Base-by-base conservation (phyloP, 2,113 vertebrate genomes). In the Protobothrops flavoviridis region DNA sequence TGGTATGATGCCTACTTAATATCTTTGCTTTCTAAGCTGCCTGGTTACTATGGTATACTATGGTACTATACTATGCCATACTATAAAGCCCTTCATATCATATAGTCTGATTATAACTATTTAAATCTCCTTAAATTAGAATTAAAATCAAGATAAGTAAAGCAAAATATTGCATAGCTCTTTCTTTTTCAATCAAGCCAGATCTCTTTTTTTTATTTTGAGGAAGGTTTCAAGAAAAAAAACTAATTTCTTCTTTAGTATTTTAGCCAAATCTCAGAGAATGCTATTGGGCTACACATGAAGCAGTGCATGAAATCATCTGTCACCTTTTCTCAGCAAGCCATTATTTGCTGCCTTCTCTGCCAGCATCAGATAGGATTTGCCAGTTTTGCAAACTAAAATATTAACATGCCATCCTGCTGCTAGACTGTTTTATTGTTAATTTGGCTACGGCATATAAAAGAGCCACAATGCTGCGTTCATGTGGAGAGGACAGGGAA, bases 261-360 rank as follows among this genome's bases (percentile, higher is more conserved):
- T 45, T 94, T 93, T 88, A 93, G 95, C 94, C 91, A 95, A 61
- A 64, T 94, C 93, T 95, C 95, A 85, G 93, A 95, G 92, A 89
- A 39, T 94, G 93, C 39, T 95, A 93, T 96, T 93, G 93, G 90
- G 90, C 50, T 89, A 55, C 93, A 94, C 93, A 94, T 93, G 96
- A 95, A 95, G 91, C 96, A 74, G 91, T 86, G 85, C 89, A 92
- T 95, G 92, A 96, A 94, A 97, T 95, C 95, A 95, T 96, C 92
- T 95, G 85, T 81, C 93, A 96, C 93, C 95, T 95, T 96, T 95
- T 93, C 93, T 94, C 87, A 94, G 94, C 89, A 95, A 92, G 69
- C 92, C 94, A 93, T 95, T 96, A 95, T 94, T 95, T 95, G 92
- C 69, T 94, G 93, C 91, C 86, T 85, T 95, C 91, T 95, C 93